A percentile compares a stretch with the other conserved stretches of the same genome.
These are phyloP conservation scores for Brachionus sp. DNA, from an alignment of 1,140 invertebrate genomes.

Conservation along the genomic window DNA sequence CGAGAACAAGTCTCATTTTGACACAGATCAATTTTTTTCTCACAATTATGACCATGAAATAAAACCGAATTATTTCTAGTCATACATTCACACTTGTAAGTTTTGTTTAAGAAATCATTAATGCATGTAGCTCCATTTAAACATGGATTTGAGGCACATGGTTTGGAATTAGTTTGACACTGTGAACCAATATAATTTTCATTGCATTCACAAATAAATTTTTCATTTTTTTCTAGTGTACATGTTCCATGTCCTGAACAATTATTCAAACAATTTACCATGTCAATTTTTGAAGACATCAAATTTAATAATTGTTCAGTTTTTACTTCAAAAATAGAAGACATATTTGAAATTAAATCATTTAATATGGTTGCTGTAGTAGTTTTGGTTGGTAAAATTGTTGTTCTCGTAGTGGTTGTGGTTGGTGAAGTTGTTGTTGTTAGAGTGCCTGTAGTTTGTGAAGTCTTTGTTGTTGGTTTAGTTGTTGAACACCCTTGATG, in stretches of 20 bases:
- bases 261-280: not conserved
- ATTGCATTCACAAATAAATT: not conserved
- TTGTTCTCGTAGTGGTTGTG: too few relatives aligned
- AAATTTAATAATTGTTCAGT: not conserved
- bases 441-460: too few relatives aligned
- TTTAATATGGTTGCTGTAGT: too few relatives aligned
- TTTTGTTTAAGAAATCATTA: not conserved
- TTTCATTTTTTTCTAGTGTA: not conserved
- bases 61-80: not conserved
- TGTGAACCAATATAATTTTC: not conserved
- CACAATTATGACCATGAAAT: not conserved
- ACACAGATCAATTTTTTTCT: not conserved
- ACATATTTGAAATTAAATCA: not conserved
- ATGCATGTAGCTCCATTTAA: not conserved
- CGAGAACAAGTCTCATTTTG: slow-evolving; percentile 3
- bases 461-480: too few relatives aligned
- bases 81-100: not conserved
- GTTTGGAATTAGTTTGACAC: not conserved
- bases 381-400: too few relatives aligned
- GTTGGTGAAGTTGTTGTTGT: too few relatives aligned
- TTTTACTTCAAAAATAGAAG: not conserved
- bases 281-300: not conserved
- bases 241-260: not conserved
- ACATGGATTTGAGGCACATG: slow-evolving; percentile 10
- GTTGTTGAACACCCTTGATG: too few relatives aligned